phyloP scores from a whole-genome alignment of 2,113 vertebrate genomes.

The Felis chaus region DNA sequence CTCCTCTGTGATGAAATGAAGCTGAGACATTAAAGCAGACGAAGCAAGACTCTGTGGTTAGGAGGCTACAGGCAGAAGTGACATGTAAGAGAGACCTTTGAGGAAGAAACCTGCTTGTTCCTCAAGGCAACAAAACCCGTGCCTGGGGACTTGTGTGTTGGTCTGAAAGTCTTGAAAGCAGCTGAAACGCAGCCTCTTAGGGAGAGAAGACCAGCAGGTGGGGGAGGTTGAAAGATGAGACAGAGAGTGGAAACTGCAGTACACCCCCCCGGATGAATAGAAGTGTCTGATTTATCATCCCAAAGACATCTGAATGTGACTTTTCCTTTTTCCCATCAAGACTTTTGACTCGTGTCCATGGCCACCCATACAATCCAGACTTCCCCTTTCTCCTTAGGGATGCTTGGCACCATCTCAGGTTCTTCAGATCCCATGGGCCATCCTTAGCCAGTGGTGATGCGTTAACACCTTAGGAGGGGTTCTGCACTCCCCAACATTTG shows the following conservation, averaged over 20 bases:
- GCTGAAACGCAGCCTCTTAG: neutral
- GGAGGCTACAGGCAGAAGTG: neutral
- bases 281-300: neutral
- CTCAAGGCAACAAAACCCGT: neutral
- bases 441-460: neutral
- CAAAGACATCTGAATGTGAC: neutral
- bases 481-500: neutral
- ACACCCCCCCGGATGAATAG: neutral
- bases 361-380: neutral
- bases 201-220: neutral
- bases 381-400: neutral
- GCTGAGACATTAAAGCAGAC: neutral
- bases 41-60: neutral
- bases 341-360: neutral
- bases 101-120: neutral
- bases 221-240: neutral
- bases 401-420: rapidly evolving
- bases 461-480: neutral
- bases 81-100: neutral
- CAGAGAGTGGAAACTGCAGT: neutral
- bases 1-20: neutral
- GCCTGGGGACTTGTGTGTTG: neutral
- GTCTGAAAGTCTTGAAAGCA: neutral
- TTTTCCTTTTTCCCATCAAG: neutral
- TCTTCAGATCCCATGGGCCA: neutral